A percentile compares a stretch with the other conserved stretches of the same genome.
These are phyloP conservation scores for Cerastoderma edule DNA, from an alignment of 2,888 invertebrate species.

Conservation along the genomic window DNA sequence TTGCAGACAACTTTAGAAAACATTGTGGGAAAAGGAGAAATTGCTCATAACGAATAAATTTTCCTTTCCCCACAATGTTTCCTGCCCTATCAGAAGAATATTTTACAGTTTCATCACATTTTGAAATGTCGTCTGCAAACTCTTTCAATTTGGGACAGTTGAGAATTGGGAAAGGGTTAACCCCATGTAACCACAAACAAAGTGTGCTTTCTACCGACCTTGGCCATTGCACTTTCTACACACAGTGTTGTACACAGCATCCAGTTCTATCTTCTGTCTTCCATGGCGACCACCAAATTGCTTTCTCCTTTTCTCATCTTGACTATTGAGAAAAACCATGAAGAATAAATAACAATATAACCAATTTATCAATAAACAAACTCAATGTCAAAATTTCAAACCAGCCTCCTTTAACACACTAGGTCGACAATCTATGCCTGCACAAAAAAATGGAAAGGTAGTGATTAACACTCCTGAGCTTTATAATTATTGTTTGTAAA, in stretches of 20 bases:
- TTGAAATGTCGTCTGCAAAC: too few relatives aligned
- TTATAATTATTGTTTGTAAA: too few relatives aligned
- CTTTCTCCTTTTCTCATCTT: constrained; percentile 71
- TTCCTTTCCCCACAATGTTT: background rate
- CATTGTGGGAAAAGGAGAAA: constrained; percentile 5
- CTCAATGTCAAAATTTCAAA: too few relatives aligned
- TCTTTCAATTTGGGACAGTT: too few relatives aligned
- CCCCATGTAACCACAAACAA: background rate
- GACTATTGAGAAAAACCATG: too few relatives aligned
- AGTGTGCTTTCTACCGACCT: constrained; percentile 54
- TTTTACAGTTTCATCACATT: too few relatives aligned
- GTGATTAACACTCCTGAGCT: too few relatives aligned
- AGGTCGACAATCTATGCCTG: too few relatives aligned
- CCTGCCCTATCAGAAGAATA: background rate
- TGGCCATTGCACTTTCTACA: constrained; percentile 82
- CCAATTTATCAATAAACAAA: too few relatives aligned
- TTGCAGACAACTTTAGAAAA: background rate
- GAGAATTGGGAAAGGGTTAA: background rate
- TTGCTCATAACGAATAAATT: background rate
- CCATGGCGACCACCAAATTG: constrained; percentile 65
- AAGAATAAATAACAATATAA: background rate
- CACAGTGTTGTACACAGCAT: constrained; percentile 80
- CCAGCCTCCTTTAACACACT: too few relatives aligned
- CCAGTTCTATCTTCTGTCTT: constrained; percentile 77
- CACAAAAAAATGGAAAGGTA: too few relatives aligned